Conservation (phyloP, 2,113 vertebrate species). For the Myiagra hebetior region DNA sequence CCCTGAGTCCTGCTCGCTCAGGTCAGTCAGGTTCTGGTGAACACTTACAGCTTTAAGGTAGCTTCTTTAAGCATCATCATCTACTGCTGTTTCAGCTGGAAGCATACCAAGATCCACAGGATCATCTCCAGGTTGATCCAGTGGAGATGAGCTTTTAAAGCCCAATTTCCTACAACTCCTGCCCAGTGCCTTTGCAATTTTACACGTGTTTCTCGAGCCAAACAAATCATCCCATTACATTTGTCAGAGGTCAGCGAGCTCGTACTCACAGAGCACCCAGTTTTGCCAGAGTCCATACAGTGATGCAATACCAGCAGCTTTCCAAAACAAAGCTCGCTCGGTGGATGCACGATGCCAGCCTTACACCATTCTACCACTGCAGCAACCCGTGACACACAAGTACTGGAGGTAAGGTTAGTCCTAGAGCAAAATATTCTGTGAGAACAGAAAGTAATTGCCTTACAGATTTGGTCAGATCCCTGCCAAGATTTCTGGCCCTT, state of each 20-base stretch:
- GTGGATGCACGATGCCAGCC: rapidly evolving
- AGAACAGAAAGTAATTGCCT: neutral
- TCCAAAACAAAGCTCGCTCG: neutral
- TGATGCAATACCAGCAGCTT: neutral
- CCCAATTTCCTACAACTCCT: neutral
- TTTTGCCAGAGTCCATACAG: neutral
- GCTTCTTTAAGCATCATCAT: neutral
- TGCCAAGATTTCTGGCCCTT: neutral
- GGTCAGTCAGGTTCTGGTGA: neutral
- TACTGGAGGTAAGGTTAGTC: neutral
- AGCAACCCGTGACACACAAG: rapidly evolving
- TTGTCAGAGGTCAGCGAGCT: neutral
- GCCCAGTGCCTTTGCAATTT: neutral
- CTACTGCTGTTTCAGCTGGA: neutral
- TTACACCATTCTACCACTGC: neutral
- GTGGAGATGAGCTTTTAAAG: neutral
- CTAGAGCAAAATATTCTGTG: neutral
- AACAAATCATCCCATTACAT: neutral
- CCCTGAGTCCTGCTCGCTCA: neutral
- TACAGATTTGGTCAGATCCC: neutral
- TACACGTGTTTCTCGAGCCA: neutral
- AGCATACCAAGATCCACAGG: neutral
- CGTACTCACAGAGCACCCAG: neutral
- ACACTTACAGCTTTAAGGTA: neutral
- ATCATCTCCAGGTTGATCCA: neutral